Percentiles rank a stretch among this genome's conserved stretches.
Evolutionary conservation across 2,113 vertebrate species (phyloP).

Genomic region (Urocitellus parryii): DNA sequence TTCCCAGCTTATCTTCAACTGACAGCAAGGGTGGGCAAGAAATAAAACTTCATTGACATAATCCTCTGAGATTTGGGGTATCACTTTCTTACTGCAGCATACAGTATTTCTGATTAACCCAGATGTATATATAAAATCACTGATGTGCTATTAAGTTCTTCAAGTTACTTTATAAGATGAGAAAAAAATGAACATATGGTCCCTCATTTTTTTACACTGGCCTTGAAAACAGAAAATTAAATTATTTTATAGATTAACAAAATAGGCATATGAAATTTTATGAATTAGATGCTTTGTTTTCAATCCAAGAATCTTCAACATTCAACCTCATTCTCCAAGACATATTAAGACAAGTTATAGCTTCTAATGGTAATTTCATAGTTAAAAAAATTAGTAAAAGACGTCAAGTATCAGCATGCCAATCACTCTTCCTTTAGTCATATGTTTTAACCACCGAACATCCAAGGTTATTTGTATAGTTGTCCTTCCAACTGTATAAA

Average conservation of each 20-base stretch:
- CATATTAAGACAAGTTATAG: not conserved
- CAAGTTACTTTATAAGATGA: not conserved
- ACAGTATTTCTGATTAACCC: not conserved
- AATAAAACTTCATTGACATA: not conserved
- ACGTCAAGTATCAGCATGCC: not conserved
- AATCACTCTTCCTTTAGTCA: not conserved
- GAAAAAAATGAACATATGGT: not conserved
- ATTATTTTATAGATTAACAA: not conserved
- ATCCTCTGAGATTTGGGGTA: not conserved
- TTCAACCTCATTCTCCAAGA: not conserved
- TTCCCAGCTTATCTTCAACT: not conserved
- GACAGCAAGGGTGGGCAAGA: not conserved
- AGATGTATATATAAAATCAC: not conserved
- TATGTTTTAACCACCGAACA: not conserved
- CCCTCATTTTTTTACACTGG: not conserved
- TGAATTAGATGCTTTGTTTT: not conserved
- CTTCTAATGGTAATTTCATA: not conserved
- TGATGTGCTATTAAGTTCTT: not conserved
- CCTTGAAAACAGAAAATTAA: not conserved
- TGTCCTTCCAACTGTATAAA: not conserved
- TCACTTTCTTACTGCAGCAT: not conserved
- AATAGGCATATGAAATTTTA: not conserved
- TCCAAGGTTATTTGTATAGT: not conserved
- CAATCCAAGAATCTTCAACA: not conserved
- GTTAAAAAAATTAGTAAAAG: slow-evolving; percentile 3